Base-by-base conservation (phyloP, 1,140 invertebrate genomes). In the Sitophilus oryzae region DNA sequence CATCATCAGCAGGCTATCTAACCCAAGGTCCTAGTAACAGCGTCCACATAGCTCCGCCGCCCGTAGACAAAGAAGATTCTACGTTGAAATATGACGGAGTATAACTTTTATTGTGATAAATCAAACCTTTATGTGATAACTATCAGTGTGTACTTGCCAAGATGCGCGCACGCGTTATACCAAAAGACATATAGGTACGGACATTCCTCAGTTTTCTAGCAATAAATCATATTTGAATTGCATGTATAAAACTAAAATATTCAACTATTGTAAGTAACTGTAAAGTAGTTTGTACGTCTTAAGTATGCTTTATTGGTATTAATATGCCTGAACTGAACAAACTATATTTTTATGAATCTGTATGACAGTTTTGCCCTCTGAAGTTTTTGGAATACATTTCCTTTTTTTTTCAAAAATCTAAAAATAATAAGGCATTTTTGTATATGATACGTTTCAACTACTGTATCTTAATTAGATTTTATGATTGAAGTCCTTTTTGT, bases 1-100 rank as follows among this genome's bases (percentile, higher is more conserved):
- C 86, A 52, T 80, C 85, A 46, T 78, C 84, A n/a, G 86, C 88
- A 53, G 87, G 87, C 38, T 91, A 90, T 74, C 74, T 91, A 63
- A 89, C 87, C 5, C 84, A 88, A 68, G 90, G 89, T 36, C 81
- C 84, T 43, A 81, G 80, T 56, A 78, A 82, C 60, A 79, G 81
- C 58, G 82, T 91, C 58, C 82, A 88, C 52, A 80, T 79, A 41
- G 81, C 79, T 34, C 91, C 90, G 49, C 91, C 91, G 16, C 90
- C 90, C 51, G 82, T 89, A 23, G 85, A 87, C 69, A 82, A 83
- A 71, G 77, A 80, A 52, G 77, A 79, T 60, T 55, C 61, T 8
- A 20, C 25, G 6, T 34, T 58, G n/a, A 53, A 48, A 30, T 21
- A 22, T 9, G 52, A 61, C 15, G 55, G 41, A 25, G 25, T 61